Evolutionary conservation across 2,888 invertebrate genomes (phyloP).

Genomic region (Galeruca laticollis): DNA sequence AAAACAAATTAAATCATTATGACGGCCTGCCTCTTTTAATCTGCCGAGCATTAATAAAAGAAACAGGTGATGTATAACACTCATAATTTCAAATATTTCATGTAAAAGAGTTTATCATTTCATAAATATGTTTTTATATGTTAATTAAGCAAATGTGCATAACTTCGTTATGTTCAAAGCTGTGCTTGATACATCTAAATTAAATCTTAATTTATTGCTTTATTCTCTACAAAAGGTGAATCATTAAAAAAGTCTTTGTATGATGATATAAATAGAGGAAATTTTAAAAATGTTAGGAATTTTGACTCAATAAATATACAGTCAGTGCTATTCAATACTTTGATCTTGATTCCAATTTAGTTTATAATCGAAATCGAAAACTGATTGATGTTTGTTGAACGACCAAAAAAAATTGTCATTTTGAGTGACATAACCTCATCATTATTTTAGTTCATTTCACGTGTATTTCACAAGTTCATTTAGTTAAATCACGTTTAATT

Average conservation of each 20-base stretch:
- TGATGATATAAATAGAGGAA: no score
- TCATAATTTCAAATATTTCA: slow-evolving; percentile 25
- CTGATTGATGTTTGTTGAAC: no score
- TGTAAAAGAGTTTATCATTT: slow-evolving; percentile 11
- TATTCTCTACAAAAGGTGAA: not conserved
- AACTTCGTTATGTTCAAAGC: slow-evolving; percentile 14
- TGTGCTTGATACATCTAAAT: not conserved
- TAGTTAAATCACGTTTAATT: no score
- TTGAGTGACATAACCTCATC: no score
- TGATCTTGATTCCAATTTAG: no score
- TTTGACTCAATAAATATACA: no score
- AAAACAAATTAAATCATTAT: slow-evolving; percentile 40
- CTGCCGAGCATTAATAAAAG: slow-evolving; percentile 17
- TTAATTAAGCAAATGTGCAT: slow-evolving; percentile 18
- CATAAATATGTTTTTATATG: slow-evolving; percentile 3
- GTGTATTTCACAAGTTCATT: no score
- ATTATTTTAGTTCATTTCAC: no score
- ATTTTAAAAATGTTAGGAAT: no score
- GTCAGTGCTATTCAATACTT: no score
- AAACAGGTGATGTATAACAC: slow-evolving; percentile 25
- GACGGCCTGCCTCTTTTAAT: slow-evolving; percentile 24
- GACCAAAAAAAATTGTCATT: no score
- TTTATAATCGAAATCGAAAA: no score
- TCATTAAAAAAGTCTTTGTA: not conserved
- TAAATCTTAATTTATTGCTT: not conserved